Conservation (phyloP, 2,113 vertebrate species). For the Platysteira castanea region DNA sequence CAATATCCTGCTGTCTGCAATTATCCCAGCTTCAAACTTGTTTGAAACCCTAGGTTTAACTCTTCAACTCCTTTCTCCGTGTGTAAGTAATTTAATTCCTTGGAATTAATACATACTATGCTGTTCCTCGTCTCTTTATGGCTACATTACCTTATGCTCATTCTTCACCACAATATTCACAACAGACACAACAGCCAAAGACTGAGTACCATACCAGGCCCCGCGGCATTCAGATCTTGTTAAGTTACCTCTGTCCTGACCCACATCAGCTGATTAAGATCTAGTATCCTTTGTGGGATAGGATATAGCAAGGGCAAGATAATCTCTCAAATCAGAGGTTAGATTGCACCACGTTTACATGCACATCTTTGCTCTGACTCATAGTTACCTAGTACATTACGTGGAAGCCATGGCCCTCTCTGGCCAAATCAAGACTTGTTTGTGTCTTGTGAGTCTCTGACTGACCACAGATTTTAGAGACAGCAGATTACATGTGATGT, state of each 20-base stretch:
- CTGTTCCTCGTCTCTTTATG: not conserved
- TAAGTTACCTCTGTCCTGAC: not conserved
- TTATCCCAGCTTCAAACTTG: not conserved
- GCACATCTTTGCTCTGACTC: not conserved
- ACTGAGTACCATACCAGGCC: not conserved
- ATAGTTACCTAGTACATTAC: not conserved
- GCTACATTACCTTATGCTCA: not conserved
- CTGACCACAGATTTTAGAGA: not conserved
- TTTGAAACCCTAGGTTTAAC: not conserved
- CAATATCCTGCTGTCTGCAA: not conserved
- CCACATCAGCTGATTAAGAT: not conserved
- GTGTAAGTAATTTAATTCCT: not conserved
- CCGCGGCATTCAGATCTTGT: not conserved
- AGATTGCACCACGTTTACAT: not conserved
- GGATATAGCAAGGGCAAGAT: not conserved
- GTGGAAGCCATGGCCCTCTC: not conserved
- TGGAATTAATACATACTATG: not conserved
- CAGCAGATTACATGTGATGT: not conserved
- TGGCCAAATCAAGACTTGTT: not conserved
- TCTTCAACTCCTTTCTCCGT: not conserved
- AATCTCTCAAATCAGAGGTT: not conserved
- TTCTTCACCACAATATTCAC: not conserved
- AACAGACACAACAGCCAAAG: not conserved
- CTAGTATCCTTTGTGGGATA: not conserved
- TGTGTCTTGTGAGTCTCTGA: not conserved